A percentile compares a stretch with the other conserved stretches of the same genome.
Conservation (phyloP, 2,113 vertebrate genomes). For the Chunga burmeisteri region DNA sequence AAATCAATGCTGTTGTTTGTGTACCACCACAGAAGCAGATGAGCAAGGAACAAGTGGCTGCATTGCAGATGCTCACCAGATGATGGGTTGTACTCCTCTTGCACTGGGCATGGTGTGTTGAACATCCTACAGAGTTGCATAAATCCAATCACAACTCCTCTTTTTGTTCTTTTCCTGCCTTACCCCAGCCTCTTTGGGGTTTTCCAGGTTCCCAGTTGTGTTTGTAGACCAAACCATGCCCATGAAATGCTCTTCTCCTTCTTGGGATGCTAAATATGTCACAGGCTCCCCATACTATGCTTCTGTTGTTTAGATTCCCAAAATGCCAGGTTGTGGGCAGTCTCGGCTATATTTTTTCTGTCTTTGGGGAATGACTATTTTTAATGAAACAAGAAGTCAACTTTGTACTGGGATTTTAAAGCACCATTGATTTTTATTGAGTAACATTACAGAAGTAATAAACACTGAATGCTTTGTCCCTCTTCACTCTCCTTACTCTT, state of each 20-base stretch:
- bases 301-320: background rate
- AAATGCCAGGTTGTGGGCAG: background rate
- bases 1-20: background rate
- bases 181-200: background rate
- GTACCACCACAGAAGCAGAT: fast-evolving
- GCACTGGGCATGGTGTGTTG: background rate
- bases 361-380: background rate
- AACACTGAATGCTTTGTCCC: background rate
- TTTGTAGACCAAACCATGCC: background rate
- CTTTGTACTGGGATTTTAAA: background rate
- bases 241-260: background rate
- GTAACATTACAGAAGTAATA: background rate
- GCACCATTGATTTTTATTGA: background rate
- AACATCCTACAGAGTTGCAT: background rate
- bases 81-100: background rate
- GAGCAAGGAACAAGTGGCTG: background rate
- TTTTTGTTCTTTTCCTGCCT: background rate
- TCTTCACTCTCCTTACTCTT: background rate
- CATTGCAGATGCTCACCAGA: background rate
- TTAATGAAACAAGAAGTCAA: background rate
- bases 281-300: background rate
- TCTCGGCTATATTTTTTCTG: background rate
- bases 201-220: fast-evolving
- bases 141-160: background rate
- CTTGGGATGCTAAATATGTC: background rate